phyloP scores from a whole-genome alignment of 2,797 vertebrate species.

The Psittacula derbiana region DNA sequence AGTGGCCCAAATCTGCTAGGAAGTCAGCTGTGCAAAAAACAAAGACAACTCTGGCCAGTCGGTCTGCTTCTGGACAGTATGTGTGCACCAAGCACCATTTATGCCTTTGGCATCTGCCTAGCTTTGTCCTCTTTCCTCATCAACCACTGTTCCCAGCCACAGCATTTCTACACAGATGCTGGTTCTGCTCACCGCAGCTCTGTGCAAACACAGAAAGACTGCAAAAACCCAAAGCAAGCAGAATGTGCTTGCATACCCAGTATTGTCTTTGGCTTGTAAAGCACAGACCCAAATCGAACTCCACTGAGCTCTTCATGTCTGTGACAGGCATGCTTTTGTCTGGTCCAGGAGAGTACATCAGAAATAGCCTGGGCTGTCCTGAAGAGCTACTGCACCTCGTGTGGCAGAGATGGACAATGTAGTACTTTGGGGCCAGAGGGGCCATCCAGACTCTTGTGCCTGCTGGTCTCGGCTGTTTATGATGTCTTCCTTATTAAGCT shows the following conservation, averaged over 20 bases:
- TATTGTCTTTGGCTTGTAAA: background rate
- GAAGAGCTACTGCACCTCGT: background rate
- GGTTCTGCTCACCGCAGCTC: background rate
- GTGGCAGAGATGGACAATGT: background rate
- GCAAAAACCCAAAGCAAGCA: background rate
- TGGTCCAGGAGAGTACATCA: background rate
- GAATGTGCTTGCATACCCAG: background rate
- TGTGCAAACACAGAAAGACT: background rate
- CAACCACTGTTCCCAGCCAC: background rate
- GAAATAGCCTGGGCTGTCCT: background rate
- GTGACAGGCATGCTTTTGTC: background rate
- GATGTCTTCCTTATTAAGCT: background rate
- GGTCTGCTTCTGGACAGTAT: background rate
- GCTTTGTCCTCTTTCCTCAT: background rate
- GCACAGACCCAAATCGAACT: background rate
- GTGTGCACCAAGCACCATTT: background rate
- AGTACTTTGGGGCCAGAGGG: rapidly evolving
- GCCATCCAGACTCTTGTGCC: background rate
- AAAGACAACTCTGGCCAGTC: background rate
- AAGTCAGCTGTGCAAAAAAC: background rate
- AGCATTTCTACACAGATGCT: background rate
- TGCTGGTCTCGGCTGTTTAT: background rate
- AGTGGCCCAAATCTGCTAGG: background rate
- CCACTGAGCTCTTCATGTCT: background rate
- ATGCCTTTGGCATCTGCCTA: background rate